Base-by-base conservation (phyloP, 2,113 vertebrate genomes). In the Notiomystis cincta region DNA sequence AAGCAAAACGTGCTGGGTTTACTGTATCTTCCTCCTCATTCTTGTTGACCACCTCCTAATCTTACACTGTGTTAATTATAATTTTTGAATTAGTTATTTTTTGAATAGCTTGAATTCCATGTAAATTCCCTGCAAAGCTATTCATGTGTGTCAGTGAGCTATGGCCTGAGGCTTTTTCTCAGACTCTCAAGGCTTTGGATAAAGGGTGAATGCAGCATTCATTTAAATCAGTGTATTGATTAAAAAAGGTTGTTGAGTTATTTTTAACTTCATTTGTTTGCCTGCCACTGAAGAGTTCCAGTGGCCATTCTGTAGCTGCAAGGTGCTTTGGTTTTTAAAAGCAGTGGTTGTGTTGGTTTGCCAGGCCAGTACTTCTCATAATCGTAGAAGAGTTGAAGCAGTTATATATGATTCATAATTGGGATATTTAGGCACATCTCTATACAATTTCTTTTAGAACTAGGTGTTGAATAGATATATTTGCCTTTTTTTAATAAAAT, bases 51-150 rank as follows among this genome's bases (percentile, higher is more conserved):
- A 27, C 53, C 35, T 97, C 72, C 78, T 96, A 91, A 87, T 94
- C 67, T 82, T 69, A 38, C 4, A 92, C 31, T 13, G 40, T 13
- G 14, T 79, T 96, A 96, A 83, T 50, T 90, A 40, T 62, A 94
- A 90, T 95, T 96, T 96, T 60, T 81, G 23, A 95, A 91, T 96
- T 90, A 91, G 44, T 89, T 80, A 23, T 44, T 79, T 92, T 88
- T 91, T 5, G 3, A 79, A 35, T 56, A 79, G 37, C 80, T 84
- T 67, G 13, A 75, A 64, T 92, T 54, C 27, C 1, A 3, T 35
- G 51, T 78, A 33, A 86, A 71, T 70, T 90, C 35, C 86, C 54
- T 66, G 20, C 25, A 93, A 94, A 94, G 79, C 1, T 37, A 82
- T 93, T 84, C 23, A 24, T 47, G 33, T 58, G 23, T 77, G 28